Conservation (phyloP, 2,113 vertebrate species). For the Myrmophylax atrothorax region DNA sequence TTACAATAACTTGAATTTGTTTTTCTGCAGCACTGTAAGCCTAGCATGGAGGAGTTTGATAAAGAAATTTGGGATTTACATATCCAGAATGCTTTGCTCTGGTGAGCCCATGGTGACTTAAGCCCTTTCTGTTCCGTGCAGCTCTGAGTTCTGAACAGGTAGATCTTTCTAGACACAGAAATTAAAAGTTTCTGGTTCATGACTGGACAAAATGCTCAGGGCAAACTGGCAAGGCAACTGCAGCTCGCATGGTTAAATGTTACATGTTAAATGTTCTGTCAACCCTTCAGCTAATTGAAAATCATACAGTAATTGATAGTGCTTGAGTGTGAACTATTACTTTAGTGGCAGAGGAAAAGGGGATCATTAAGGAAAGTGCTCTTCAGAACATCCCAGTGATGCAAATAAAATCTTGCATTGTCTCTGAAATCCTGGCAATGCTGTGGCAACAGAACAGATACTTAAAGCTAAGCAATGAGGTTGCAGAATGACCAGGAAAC, state of each 20-base stretch:
- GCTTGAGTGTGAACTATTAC: neutral
- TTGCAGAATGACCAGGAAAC: neutral
- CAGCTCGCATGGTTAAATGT: neutral
- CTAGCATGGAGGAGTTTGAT: neutral
- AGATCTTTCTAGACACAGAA: neutral
- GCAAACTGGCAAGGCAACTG: neutral
- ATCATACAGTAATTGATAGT: no score
- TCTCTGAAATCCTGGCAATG: neutral
- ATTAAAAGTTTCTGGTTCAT: neutral
- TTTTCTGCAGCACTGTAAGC: neutral
- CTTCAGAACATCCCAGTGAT: neutral
- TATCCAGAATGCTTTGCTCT: neutral
- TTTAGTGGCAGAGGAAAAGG: fast-evolving
- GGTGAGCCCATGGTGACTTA: neutral
- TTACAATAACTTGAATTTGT: neutral
- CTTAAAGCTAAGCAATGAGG: neutral
- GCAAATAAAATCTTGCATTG: neutral
- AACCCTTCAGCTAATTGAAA: neutral
- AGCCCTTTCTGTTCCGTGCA: neutral
- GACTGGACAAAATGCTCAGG: neutral
- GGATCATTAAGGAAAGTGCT: neutral
- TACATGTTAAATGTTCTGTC: neutral
- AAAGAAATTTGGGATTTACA: neutral
- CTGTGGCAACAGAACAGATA: neutral
- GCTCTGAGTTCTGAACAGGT: neutral